phyloP scores from a whole-genome alignment of 2,888 invertebrate species.

The Tetragnatha montana region DNA sequence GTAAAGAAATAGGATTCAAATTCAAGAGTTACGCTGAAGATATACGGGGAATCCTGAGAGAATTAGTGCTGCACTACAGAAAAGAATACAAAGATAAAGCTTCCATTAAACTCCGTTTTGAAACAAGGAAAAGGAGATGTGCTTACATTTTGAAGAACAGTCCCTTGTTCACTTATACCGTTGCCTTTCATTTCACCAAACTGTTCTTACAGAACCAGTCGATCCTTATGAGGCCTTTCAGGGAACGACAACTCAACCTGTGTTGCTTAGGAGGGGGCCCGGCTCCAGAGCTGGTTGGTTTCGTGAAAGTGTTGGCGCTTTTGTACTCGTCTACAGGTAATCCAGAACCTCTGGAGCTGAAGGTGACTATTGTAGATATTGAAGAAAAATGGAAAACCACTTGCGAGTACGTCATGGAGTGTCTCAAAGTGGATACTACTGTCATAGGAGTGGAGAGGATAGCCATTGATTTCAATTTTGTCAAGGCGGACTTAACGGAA shows the following conservation, averaged over 20 bases:
- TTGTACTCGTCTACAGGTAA: not conserved
- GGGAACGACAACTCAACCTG: not conserved
- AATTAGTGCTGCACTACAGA: constrained; percentile 33
- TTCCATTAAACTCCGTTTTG: constrained; percentile 10
- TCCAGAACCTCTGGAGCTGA: constrained; percentile 3
- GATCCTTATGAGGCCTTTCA: not conserved
- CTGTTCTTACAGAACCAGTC: not conserved
- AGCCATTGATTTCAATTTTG: constrained; percentile 2
- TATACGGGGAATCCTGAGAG: constrained; percentile 1
- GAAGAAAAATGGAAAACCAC: constrained; percentile 39
- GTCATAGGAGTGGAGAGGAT: not conserved
- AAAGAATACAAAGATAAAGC: not conserved
- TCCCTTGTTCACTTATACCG: constrained; percentile 48
- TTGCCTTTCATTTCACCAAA: constrained; percentile 21
- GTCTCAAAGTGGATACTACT: not conserved
- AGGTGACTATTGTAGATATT: constrained; percentile 36
- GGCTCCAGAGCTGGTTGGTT: constrained; percentile 38
- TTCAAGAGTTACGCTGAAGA: not conserved
- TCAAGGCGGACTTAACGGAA: constrained; percentile 37
- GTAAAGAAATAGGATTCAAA: not conserved
- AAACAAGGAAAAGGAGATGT: constrained; percentile 36
- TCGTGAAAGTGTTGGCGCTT: constrained; percentile 11
- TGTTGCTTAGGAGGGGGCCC: constrained; percentile 57
- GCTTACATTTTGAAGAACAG: constrained; percentile 59
- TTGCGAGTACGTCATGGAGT: constrained; percentile 5